Evolutionary conservation across 2,797 vertebrate genomes (phyloP), one percentile per base, ranked within the genome.

Genomic region (Melanotaenia trifasciata): DNA sequence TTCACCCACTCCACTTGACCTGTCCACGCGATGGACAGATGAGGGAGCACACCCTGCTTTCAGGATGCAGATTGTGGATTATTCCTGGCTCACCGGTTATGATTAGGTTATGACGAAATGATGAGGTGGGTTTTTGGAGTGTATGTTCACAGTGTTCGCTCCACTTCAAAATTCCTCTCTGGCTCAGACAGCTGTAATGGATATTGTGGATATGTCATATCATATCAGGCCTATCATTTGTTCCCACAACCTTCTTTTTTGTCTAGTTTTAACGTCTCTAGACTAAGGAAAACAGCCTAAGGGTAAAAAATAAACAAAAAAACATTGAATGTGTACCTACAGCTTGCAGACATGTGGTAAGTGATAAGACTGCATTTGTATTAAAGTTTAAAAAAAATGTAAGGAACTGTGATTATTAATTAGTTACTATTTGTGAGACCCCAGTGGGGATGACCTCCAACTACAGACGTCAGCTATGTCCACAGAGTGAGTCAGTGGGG

Each of bases 1-100:
- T 68, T 77, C 59, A 62, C 64, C 53, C 10, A 33, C 84, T 73
- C 76, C 78, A 78, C 73, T 87, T 69, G 40, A 84, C 80, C 72
- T 16, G 36, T 53, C 54, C 70, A 13, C 60, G 75, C 51, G 68
- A 70, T 20, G 66, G 64, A 36, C 14, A 9, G 65, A 63, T 43
- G 61, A 70, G 28, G 57, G 54, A 50, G 40, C 35, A 7, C 5
- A 43, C 32, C 69, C 60, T n/a, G 66, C 64, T 66, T 67, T 54
- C 35, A 43, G 67, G 63, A 63, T 14, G 9, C 2, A 10, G 13
- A 38, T 30, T 43, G 33, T 47, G 60, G 62, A 70, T 64, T 62
- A 69, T 51, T 58, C 47, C 67, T 57, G 71, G 28, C 33, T 70
- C 36, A 16, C 63, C 70, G 67, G 20, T 67, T 61, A 33, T 51